phyloP scores from a whole-genome alignment of 2,888 invertebrate species.

The Myathropa florea region DNA sequence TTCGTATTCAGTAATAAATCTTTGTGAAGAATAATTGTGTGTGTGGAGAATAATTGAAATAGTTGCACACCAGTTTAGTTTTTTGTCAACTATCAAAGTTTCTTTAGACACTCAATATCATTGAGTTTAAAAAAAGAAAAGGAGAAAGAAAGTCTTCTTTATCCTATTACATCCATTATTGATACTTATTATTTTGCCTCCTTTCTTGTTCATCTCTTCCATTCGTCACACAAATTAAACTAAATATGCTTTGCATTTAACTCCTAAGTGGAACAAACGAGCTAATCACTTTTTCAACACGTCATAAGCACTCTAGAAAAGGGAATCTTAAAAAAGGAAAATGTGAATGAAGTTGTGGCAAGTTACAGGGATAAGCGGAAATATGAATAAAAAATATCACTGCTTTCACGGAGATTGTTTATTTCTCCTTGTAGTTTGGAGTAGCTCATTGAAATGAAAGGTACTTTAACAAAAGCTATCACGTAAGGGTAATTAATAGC shows the following conservation, averaged over 20 bases:
- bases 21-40: not conserved
- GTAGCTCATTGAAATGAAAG: conserved; percentile 47
- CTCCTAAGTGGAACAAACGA: conserved; percentile 34
- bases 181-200: conserved; percentile 32
- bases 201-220: not conserved
- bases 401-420: conserved; percentile 28
- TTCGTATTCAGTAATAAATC: not conserved
- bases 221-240: not conserved
- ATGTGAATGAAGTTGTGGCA: conserved; percentile 46
- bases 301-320: conserved; percentile 34
- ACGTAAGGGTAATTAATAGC: conserved; percentile 42
- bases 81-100: not conserved
- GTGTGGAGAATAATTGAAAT: not conserved
- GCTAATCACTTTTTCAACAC: conserved; percentile 48
- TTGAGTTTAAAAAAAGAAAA: not conserved
- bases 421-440: conserved; percentile 48
- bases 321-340: conserved; percentile 38
- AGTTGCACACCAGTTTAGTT: not conserved
- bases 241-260: conserved; percentile 34
- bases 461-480: conserved; percentile 25
- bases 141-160: conserved; percentile 10
- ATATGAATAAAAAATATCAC: conserved; percentile 21
- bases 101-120: not conserved
- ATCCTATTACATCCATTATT: conserved; percentile 42
- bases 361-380: conserved; percentile 34